phyloP scores from a whole-genome alignment of 1,140 invertebrate genomes.

The Eubasilissa regina region DNA sequence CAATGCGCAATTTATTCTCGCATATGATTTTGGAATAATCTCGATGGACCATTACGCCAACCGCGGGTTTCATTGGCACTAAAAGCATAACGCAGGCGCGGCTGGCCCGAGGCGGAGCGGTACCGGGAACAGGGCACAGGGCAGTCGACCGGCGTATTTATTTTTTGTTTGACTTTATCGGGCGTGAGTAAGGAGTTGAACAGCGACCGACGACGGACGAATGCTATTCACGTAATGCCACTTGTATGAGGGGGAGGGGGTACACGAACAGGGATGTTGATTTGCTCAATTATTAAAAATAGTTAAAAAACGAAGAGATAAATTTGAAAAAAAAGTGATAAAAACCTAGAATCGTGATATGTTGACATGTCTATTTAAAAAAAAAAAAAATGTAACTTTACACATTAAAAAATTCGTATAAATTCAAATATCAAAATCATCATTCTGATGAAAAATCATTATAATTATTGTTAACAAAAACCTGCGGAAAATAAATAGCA shows the following conservation, averaged over 20 bases:
- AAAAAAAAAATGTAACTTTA: no score
- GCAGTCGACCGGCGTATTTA: not conserved
- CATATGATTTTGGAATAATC: conserved; percentile 12
- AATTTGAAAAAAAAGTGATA: not conserved
- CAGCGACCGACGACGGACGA: conserved; percentile 44
- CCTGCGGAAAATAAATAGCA: no score
- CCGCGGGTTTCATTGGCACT: not conserved
- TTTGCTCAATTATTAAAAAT: no score
- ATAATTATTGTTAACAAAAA: no score
- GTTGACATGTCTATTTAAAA: no score
- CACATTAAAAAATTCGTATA: no score
- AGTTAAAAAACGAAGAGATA: no score
- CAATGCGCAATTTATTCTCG: conserved; percentile 29
- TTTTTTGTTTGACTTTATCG: conserved; percentile 45
- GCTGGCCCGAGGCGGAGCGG: not conserved
- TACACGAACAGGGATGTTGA: not conserved
- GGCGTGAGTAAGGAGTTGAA: conserved; percentile 50
- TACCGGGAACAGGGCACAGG: not conserved
- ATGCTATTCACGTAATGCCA: conserved; percentile 50
- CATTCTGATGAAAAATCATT: no score
- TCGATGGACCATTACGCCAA: conserved; percentile 11
- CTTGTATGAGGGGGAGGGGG: conserved; percentile 9
- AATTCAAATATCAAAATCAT: no score
- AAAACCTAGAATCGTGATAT: not conserved
- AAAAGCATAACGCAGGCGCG: not conserved